These are phyloP conservation scores for Drosophila orosa DNA, from an alignment of 1,140 invertebrate species.

Conservation along the genomic window DNA sequence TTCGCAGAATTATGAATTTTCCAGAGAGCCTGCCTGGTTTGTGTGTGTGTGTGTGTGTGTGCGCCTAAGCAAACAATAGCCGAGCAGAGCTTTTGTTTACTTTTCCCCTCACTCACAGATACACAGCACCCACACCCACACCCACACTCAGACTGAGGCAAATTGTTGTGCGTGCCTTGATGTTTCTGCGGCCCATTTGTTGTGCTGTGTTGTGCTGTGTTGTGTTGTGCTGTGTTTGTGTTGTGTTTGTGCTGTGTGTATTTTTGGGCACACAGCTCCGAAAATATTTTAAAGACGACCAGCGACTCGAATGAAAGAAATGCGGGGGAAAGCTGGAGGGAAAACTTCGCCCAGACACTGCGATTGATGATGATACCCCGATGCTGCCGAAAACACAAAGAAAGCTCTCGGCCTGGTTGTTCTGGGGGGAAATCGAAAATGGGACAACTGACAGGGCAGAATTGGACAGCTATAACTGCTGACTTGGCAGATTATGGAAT, in stretches of 20 bases:
- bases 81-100: conserved; percentile 73
- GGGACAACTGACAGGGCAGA: conserved; percentile 10
- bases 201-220: conserved; percentile 16
- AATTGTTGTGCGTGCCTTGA: conserved; percentile 39
- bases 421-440: conserved; percentile 14
- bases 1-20: conserved; percentile 66
- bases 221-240: conserved; percentile 25
- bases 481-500: conserved; percentile 30
- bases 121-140: neutral
- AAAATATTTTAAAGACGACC: conserved; percentile 57
- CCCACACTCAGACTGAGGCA: neutral
- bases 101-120: conserved; percentile 38
- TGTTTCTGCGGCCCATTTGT: conserved; percentile 14
- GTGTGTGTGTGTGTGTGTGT: conserved; percentile 7
- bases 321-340: conserved; percentile 1
- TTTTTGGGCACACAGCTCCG: conserved; percentile 47
- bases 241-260: conserved; percentile 40
- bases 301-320: conserved; percentile 22
- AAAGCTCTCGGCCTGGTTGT: neutral
- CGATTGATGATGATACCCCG: conserved; percentile 37
- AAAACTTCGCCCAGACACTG: conserved; percentile 7
- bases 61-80: conserved; percentile 65
- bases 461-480: conserved; percentile 15
- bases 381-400: conserved; percentile 15
- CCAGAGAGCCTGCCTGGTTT: neutral